Evolutionary conservation across 2,888 invertebrate species (phyloP), one percentile per base, ranked within the genome.

Genomic region (Cerastis rubricosa): DNA sequence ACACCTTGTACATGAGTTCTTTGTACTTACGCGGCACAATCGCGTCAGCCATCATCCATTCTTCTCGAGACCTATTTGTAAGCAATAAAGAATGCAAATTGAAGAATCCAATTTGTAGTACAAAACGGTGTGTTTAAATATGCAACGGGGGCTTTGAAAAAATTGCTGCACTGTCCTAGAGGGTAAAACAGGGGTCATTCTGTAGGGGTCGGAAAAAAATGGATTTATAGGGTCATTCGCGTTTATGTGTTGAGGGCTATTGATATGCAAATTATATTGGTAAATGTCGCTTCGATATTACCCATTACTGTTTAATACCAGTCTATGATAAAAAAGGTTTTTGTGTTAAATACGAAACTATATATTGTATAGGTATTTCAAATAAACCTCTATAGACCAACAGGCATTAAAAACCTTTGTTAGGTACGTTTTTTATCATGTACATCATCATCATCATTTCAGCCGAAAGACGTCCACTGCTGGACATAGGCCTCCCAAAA

Each of bases 1-100:
- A n/a, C n/a, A n/a, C n/a, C n/a, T n/a, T 35, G 35, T 35, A 72
- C 54, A 68, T 61, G 19, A 73, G 59, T 69, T 73, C 79, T 77
- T 79, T 77, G 67, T 74, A 78, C 45, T 47, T 45, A 65, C 25
- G 68, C 69, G 72, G 77, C 68, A 76, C 85, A 88, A 89, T 89
- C 90, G 88, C 87, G 86, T 89, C 90, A 88, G 86, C 87, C 84
- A 85, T 87, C 84, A 85, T 86, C 87, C 84, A 87, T 90, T 85
- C 90, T 89, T 83, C 83, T 73, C 85, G n/a, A 81, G 85, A 83
- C 87, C 87, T 92, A 91, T 93, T 92, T 90, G 92, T 92, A 86
- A 89, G 87, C 89, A 89, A 92, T 93, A 91, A 93, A 92, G 88
- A 90, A 93, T 92, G 92, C 92, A 92, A 92, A 93, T 91, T 89